Evolutionary conservation across 2,888 invertebrate genomes (phyloP), one percentile per base, ranked within the genome.

Genomic region (Kuschelorhynchus macadamiae): DNA sequence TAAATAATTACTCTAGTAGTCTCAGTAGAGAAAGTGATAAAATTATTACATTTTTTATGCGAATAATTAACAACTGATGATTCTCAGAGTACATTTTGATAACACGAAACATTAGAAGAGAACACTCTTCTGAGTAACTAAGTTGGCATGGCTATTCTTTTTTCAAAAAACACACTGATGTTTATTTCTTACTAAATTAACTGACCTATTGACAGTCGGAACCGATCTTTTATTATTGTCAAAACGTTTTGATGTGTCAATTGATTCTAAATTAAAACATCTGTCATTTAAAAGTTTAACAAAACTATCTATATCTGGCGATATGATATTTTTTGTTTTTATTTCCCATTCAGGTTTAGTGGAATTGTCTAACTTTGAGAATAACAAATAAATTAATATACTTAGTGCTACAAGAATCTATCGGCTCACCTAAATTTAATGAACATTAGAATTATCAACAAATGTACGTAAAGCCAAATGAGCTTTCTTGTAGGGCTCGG

Each of bases 271-370:
- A n/a, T n/a, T 9, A 12, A 46, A 20, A 17, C 49, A 47, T 17
- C 60, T 52, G 14, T 60, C 25, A 36, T 46, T 47, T 8, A 50
- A 18, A 50, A 50, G 50, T 14, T 21, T 25, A n/a, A n/a, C 12
- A 55, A 55, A 55, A 4, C 11, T 11, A 0, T 41, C 14, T 17
- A 55, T 20, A 8, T 36, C 41, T 3, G 55, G 41, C 1, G 41
- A 55, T 7, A 39, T 25, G 8, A 20, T 41, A 25, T 55, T 21
- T 21, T 36, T 55, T 14, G 21, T 55, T 41, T 41, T 55, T 4
- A 55, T 41, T 55, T 52, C 44, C 62, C 62, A 62, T 21, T 62
- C 52, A 7, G 16, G 9, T 32, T 62, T 62, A 5, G 52, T 14
- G 9, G 0, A n/a, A 9, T 1, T 30, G 25, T 62, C 62, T 1